These are phyloP conservation scores for Cosmorhoe ocellata DNA, from an alignment of 2,888 invertebrate genomes.

Conservation along the genomic window DNA sequence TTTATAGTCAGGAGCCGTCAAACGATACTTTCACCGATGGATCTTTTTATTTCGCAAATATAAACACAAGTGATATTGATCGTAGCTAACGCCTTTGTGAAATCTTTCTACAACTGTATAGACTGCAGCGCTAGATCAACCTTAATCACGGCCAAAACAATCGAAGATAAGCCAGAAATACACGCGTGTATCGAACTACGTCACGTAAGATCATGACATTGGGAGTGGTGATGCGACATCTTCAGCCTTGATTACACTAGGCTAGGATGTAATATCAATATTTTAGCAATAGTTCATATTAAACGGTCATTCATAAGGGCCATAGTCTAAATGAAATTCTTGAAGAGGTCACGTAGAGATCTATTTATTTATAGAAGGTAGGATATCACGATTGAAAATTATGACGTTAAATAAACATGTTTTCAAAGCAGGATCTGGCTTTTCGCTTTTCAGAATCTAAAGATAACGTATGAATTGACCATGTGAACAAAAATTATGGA, in stretches of 20 bases:
- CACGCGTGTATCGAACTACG: conserved; percentile 20
- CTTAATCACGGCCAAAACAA: conserved; percentile 27
- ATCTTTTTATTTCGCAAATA: not conserved
- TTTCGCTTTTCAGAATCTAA: no score
- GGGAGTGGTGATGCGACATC: conserved; percentile 20
- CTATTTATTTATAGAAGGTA: no score
- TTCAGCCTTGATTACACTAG: conserved; percentile 21
- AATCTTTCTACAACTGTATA: not conserved
- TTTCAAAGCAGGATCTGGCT: no score
- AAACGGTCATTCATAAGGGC: no score
- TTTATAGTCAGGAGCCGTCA: no score
- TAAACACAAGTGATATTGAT: not conserved
- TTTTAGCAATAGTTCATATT: not conserved
- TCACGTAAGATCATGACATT: conserved; percentile 35
- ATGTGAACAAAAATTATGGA: no score
- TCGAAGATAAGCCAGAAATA: conserved; percentile 31
- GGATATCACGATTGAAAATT: no score
- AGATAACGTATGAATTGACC: no score
- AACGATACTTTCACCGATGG: not conserved
- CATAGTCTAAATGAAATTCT: no score
- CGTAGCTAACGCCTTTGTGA: not conserved
- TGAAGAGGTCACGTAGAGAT: no score
- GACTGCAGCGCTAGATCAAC: conserved; percentile 7
- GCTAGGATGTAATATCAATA: not conserved
- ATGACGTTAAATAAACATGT: no score